A percentile compares a stretch with the other conserved stretches of the same genome.
phyloP scores from a whole-genome alignment of 2,797 vertebrate genomes.

The Heterohyrax brucei region DNA sequence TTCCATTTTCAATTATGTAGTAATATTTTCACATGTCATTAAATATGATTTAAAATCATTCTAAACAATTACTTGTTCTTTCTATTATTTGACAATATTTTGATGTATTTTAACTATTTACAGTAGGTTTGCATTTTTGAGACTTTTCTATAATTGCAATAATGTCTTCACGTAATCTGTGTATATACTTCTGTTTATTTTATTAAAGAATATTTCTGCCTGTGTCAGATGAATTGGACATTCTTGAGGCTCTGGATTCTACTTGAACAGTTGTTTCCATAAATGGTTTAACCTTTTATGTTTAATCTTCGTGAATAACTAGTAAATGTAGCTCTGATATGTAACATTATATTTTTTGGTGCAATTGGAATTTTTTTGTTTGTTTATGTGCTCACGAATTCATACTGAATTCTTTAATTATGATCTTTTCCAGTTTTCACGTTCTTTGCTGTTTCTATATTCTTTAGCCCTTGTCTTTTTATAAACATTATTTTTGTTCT shows the following conservation, averaged over 20 bases:
- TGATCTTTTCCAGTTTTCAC: background rate
- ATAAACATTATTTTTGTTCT: background rate
- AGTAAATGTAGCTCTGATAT: background rate
- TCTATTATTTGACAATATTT: background rate
- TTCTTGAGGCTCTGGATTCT: slow-evolving; percentile 37
- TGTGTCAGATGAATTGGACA: slow-evolving; percentile 5
- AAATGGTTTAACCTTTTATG: slow-evolving; percentile 48
- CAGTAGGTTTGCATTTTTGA: slow-evolving; percentile 25
- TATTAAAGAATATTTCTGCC: slow-evolving; percentile 17
- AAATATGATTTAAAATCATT: slow-evolving; percentile 12
- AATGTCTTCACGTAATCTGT: background rate
- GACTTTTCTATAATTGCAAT: background rate
- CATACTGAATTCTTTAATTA: background rate
- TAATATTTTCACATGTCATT: background rate
- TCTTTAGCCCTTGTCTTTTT: background rate
- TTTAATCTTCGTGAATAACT: background rate
- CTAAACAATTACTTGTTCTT: background rate
- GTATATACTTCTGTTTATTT: background rate
- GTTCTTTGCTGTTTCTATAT: background rate
- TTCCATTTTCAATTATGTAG: background rate
- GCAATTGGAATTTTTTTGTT: background rate
- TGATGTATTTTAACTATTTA: slow-evolving; percentile 2
- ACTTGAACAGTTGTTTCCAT: slow-evolving; percentile 40
- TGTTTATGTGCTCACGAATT: background rate
- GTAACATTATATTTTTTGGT: background rate